Evolutionary conservation across 2,113 vertebrate species (phyloP), one percentile per base, ranked within the genome.

Genomic region (Hassar affinis): DNA sequence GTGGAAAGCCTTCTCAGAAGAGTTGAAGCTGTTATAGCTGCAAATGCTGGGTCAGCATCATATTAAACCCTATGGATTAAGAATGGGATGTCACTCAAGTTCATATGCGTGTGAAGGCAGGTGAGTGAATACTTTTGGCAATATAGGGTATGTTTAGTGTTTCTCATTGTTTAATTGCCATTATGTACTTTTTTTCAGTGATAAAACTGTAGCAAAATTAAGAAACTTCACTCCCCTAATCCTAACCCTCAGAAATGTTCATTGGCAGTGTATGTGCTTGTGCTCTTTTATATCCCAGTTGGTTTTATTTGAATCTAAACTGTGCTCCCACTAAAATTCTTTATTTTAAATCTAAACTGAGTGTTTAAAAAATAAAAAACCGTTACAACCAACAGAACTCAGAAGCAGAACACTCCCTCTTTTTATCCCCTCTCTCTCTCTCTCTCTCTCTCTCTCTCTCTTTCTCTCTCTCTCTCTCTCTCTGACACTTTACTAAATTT

Each of bases 401-500:
- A 80, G 22, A 4, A 56, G 59, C 42, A 83, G 57, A 80, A 38
- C 30, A 52, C 49, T 30, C n/a, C 15, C 47, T 52, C 9, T 52
- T 35, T 54, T 51, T 35, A 77, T 82, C 17, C 75, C 57, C 81
- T 61, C 64, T 76, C 79, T 81, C 35, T 75, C 78, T 80, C 82
- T 75, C 85, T 59, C 74, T 59, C 61, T 76, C 85, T 78, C 80
- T 76, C 72, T 85, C 80, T 71, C 47, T 62, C 59, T 57, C 83
- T 47, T 76, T 54, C 69, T 82, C 59, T 38, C 54, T 47, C 62
- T 78, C 79, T 84, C 49, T 61, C 82, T 80, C 77, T 42, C 68
- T 33, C 47, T 30, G 54, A 78, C 72, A 49, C 80, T 78, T 83
- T 81, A 88, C 91, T 92, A 91, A 93, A 93, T 90, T 90, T 90